Percentiles rank a stretch among this genome's conserved stretches.
These are phyloP conservation scores for Leptinotarsa tumamoca DNA, from an alignment of 2,888 invertebrate genomes.

Conservation along the genomic window DNA sequence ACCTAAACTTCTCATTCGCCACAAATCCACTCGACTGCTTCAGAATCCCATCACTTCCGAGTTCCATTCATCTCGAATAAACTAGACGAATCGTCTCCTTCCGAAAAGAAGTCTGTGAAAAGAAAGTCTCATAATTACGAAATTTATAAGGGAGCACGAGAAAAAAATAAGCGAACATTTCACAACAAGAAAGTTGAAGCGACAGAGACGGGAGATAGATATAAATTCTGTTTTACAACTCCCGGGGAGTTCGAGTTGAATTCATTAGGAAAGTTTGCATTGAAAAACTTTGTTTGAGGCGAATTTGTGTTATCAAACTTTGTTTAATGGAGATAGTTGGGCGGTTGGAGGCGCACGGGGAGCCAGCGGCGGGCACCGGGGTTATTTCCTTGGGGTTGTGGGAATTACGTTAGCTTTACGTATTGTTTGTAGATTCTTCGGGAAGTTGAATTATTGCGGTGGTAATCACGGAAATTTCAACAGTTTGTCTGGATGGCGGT, in stretches of 20 bases:
- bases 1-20: no score
- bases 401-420: constrained; percentile 10
- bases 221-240: constrained; percentile 48
- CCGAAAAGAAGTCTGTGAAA: neutral
- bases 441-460: constrained; percentile 10
- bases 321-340: constrained; percentile 55
- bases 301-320: constrained; percentile 49
- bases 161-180: constrained; percentile 31
- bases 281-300: constrained; percentile 48
- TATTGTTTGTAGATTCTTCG: constrained; percentile 15
- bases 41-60: constrained; percentile 5
- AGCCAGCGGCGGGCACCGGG: constrained; percentile 36
- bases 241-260: constrained; percentile 45
- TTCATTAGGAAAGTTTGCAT: constrained; percentile 50
- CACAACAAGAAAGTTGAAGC: constrained; percentile 33
- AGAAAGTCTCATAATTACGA: constrained; percentile 13
- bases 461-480: constrained; percentile 13
- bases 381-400: constrained; percentile 29
- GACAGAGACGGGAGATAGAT: constrained; percentile 23
- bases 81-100: constrained; percentile 5
- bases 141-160: constrained; percentile 4
- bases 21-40: neutral
- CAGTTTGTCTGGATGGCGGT: neutral
- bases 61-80: constrained; percentile 8
- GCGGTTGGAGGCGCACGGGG: constrained; percentile 38